Conservation (phyloP, 2,797 vertebrate genomes). For the Etheostoma nigrum region DNA sequence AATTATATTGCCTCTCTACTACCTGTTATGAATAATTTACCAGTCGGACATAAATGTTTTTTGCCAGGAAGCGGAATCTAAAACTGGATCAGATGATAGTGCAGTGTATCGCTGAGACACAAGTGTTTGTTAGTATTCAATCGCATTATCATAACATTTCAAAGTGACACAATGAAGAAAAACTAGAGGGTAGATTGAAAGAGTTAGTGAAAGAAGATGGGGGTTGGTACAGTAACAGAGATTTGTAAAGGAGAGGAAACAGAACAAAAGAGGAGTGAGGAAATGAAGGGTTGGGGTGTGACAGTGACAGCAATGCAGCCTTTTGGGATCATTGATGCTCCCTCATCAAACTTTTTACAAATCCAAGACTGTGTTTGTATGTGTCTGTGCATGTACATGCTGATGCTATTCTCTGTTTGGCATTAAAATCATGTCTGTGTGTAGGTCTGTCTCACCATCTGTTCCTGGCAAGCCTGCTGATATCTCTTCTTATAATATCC, state of each 20-base stretch:
- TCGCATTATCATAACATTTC: constrained; percentile 32
- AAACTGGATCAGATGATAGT: constrained; percentile 46
- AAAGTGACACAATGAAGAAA: constrained; percentile 30
- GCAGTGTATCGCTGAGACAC: constrained; percentile 37
- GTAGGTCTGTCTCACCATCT: constrained; percentile 82
- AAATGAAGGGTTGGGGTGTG: constrained; percentile 51
- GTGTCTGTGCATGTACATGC: constrained; percentile 50
- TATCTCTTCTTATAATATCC: constrained; percentile 80
- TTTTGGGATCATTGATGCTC: constrained; percentile 52
- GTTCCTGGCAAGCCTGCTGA: constrained; percentile 80
- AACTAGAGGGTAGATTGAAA: constrained; percentile 12
- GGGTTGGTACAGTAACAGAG: constrained; percentile 23
- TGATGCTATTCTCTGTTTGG: constrained; percentile 67
- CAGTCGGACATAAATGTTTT: constrained; percentile 45
- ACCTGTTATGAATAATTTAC: constrained; percentile 76
- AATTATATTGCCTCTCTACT: constrained; percentile 65
- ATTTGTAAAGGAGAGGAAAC: constrained; percentile 43
- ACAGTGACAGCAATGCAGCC: constrained; percentile 43
- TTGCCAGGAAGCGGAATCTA: constrained; percentile 56
- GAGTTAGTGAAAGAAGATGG: constrained; percentile 29
- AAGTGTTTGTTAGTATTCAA: constrained; percentile 36
- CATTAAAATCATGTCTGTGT: constrained; percentile 78
- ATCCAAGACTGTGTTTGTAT: constrained; percentile 51
- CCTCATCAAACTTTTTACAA: constrained; percentile 64
- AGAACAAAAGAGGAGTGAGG: constrained; percentile 41